Conservation (phyloP, 53 echinoderm and acorn worm species). For the Holothuria scabra region DNA sequence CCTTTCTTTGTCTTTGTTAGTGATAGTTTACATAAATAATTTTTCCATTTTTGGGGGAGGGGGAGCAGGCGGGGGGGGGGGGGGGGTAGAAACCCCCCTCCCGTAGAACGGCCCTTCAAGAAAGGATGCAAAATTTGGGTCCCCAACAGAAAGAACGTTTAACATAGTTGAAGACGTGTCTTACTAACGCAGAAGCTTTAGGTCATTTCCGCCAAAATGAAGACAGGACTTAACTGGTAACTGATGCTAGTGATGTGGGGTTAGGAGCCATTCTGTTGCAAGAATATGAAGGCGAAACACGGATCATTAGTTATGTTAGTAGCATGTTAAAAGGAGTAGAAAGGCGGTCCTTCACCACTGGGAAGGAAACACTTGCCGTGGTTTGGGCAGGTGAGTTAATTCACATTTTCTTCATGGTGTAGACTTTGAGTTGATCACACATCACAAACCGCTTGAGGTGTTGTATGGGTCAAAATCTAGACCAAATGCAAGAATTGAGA, state of each 20-base stretch:
- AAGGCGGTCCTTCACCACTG: slow-evolving; percentile 48
- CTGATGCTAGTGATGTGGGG: slow-evolving; percentile 50
- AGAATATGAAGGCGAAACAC: slow-evolving; percentile 18
- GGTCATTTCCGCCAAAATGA: slow-evolving; percentile 59
- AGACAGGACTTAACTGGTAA: slow-evolving; percentile 49
- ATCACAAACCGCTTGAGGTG: slow-evolving; percentile 56
- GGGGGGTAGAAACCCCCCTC: no score
- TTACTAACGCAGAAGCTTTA: slow-evolving; percentile 45
- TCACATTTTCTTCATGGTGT: slow-evolving; percentile 3
- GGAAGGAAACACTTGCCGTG: slow-evolving; percentile 52
- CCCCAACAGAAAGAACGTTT: slow-evolving; percentile 49
- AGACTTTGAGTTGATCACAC: slow-evolving; percentile 46
- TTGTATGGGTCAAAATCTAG: slow-evolving; percentile 51
- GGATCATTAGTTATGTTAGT: slow-evolving; percentile 52
- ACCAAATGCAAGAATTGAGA: slow-evolving; percentile 54
- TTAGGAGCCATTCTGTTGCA: slow-evolving; percentile 45
- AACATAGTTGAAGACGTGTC: slow-evolving; percentile 41
- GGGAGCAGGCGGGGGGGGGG: no score
- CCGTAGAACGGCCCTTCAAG: no score
- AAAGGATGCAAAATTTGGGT: slow-evolving; percentile 55
- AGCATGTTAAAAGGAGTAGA: slow-evolving; percentile 43
- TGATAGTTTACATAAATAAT: no score
- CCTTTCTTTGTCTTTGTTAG: no score
- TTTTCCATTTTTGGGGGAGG: no score
- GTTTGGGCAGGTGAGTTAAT: slow-evolving; percentile 54